A percentile compares a stretch with the other conserved stretches of the same genome.
These are phyloP conservation scores for Cartodere bifasciata DNA, from an alignment of 2,888 invertebrate species.

Conservation along the genomic window DNA sequence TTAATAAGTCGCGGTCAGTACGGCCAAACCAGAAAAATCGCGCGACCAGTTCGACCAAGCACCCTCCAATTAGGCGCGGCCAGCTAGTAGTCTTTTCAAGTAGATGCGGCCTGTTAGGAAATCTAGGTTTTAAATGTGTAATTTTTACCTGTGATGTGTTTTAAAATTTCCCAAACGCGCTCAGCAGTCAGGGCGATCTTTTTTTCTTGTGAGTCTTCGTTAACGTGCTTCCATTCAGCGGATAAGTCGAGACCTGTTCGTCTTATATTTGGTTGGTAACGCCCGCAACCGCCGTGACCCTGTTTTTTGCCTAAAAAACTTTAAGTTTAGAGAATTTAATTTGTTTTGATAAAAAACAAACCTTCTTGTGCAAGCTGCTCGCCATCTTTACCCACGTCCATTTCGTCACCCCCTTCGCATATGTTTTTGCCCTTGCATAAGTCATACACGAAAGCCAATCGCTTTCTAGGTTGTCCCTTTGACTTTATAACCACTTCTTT, in stretches of 20 bases:
- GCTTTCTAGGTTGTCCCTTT: constrained; percentile 89
- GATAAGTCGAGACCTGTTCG: constrained; percentile 83
- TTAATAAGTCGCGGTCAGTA: no score
- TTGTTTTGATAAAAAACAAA: no score
- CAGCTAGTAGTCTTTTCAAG: no score
- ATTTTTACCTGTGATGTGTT: constrained; percentile 61
- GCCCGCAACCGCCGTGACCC: constrained; percentile 92
- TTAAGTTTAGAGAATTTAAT: no score
- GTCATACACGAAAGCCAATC: constrained; percentile 92
- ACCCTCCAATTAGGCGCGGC: no score
- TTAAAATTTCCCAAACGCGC: constrained; percentile 92
- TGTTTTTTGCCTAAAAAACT: constrained; percentile 39
- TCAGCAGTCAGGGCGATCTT: constrained; percentile 91
- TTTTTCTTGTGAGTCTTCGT: constrained; percentile 96
- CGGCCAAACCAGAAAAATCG: no score
- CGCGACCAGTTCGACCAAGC: no score
- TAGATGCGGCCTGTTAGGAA: no score
- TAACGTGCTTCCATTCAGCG: constrained; percentile 97
- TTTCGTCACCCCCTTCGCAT: constrained; percentile 97
- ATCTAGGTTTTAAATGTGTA: no score
- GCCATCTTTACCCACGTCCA: constrained; percentile 78
- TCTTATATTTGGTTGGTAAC: constrained; percentile 90
- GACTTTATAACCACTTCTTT: constrained; percentile 92
- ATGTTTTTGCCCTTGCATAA: constrained; percentile 95
- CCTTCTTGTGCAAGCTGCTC: no score